Conservation (phyloP, 2,797 vertebrate species). For the Malurus splendens region DNA sequence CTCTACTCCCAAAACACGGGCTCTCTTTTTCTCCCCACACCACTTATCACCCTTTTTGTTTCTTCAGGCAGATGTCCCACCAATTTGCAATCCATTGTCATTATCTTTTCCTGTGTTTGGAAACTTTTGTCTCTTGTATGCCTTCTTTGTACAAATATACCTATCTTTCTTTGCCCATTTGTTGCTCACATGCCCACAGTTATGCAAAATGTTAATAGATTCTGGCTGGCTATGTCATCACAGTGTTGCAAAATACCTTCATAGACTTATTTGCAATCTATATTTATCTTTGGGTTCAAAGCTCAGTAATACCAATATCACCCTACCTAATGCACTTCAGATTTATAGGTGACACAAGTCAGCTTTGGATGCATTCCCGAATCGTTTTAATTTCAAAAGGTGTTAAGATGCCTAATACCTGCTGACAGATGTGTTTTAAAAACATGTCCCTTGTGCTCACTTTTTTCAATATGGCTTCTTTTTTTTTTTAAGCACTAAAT, state of each 20-base stretch:
- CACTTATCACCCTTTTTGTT: accelerated
- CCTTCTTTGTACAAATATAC: neutral
- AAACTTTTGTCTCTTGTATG: neutral
- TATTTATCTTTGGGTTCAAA: neutral
- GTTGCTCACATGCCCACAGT: neutral
- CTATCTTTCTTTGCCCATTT: neutral
- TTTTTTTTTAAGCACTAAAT: neutral
- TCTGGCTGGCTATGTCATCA: neutral
- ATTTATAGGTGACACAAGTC: neutral
- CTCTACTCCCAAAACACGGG: neutral
- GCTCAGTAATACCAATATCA: neutral
- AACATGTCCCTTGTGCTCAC: neutral
- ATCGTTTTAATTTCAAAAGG: neutral
- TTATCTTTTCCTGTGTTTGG: neutral
- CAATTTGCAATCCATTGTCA: neutral
- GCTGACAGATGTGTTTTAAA: neutral
- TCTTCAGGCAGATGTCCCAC: neutral
- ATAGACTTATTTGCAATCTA: neutral
- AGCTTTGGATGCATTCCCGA: neutral
- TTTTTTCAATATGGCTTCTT: neutral
- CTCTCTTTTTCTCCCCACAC: neutral
- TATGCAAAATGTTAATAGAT: neutral
- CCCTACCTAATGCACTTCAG: neutral
- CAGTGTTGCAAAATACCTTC: neutral
- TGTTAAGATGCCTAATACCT: neutral